Conservation (phyloP, 2,888 invertebrate genomes). For the Odontocerum albicorne region DNA sequence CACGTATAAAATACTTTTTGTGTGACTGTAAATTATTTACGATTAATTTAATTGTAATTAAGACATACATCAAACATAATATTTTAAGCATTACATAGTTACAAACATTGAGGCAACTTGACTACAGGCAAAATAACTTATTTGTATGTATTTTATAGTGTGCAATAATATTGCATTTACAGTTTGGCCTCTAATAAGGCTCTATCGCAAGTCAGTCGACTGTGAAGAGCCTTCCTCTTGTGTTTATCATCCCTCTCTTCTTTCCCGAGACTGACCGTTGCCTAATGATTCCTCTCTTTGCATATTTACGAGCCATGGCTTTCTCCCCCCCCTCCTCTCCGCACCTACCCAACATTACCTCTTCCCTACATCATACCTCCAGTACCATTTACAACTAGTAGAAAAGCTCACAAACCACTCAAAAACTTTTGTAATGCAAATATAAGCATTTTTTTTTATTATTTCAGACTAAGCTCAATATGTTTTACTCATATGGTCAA, state of each 20-base stretch:
- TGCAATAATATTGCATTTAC: too few relatives aligned
- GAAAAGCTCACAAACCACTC: constrained; percentile 26
- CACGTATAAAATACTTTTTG: too few relatives aligned
- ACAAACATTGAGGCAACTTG: too few relatives aligned
- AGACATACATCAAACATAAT: too few relatives aligned
- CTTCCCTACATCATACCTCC: too few relatives aligned
- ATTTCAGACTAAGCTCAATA: constrained; percentile 8
- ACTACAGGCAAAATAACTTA: too few relatives aligned
- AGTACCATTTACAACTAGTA: too few relatives aligned
- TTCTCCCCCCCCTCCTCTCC: constrained; percentile 9
- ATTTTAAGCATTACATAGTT: too few relatives aligned
- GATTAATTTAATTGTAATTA: too few relatives aligned
- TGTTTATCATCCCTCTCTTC: constrained; percentile 1
- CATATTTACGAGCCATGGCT: constrained; percentile 33
- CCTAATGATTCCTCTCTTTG: constrained; percentile 36
- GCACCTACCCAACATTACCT: constrained; percentile 6
- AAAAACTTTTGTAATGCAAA: constrained; percentile 33
- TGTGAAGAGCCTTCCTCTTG: constrained; percentile 17
- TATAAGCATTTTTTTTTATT: constrained; percentile 25
- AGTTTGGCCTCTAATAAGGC: too few relatives aligned
- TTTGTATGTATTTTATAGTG: too few relatives aligned
- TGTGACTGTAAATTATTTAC: too few relatives aligned
- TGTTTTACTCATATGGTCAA: constrained; percentile 20
- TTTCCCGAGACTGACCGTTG: constrained; percentile 33
- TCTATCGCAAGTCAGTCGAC: constrained; percentile 14